Base-by-base conservation (phyloP, 2,113 vertebrate genomes). In the Gnathonemus longibarbis region DNA sequence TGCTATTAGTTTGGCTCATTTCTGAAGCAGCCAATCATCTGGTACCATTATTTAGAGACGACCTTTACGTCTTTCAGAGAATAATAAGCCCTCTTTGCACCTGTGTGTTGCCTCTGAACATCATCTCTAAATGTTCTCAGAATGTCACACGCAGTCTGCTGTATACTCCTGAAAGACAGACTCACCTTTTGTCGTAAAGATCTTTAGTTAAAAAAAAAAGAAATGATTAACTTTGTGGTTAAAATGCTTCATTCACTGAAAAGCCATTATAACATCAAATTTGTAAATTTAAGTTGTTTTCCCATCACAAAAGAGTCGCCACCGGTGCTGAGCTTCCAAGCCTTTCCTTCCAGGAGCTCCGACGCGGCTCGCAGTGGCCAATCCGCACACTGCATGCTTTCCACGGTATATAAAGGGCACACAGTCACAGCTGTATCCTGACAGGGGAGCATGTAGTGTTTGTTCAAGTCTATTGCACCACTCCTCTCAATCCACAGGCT, bases 391-490 rank as follows among this genome's bases (percentile, higher is more conserved):
- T 7, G 56, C 56, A 1, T 42, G 35, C 87, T n/a, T 62, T 5
- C 9, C 56, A 13, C 21, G 21, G 31, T 66, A 45, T n/a, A 88
- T 13, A 66, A 88, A 46, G 87, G 39, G 39, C 10, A 45, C 15
- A 46, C 31, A 48, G 31, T n/a, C 35, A 13, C 87, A 62, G 52
- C 58, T n/a, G 62, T 35, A 66, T n/a, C 42, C 88, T 74, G n/a
- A 58, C 42, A 70, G 62, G n/a, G 88, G 39, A 46, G 52, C 87
- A 42, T 88, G 87, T 66, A 21, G 8, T 88, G 87, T 88, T 88
- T 88, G 56, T 62, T 88, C 35, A 46, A 45, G 87, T 45, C 87
- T 53, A 87, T 87, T 87, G 49, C 85, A 17, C 46, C 0, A n/a
- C 49, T 53, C 87, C 87, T 45, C 56, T 62, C 52, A 45, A 50